A percentile compares a stretch with the other conserved stretches of the same genome.
Evolutionary conservation across 2,113 vertebrate genomes (phyloP).

Genomic region (Glaucidium brasilianum): DNA sequence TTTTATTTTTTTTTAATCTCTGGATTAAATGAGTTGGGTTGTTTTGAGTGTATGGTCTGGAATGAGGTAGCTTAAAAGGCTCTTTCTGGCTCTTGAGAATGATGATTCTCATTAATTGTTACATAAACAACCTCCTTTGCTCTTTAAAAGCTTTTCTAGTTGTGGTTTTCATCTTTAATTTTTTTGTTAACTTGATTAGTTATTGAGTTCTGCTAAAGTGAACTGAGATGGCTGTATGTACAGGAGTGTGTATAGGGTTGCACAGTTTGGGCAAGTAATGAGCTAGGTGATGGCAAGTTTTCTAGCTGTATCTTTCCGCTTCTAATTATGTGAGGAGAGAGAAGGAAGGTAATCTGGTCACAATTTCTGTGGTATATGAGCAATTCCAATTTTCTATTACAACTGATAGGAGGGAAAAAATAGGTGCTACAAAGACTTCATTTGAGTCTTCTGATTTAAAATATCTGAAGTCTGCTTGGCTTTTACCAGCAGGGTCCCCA

Average conservation of each 20-base stretch:
- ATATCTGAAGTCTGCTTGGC: background rate
- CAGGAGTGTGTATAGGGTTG: fast-evolving
- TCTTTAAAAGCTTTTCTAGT: background rate
- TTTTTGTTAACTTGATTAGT: background rate
- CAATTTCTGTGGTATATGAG: background rate
- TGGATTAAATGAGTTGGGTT: background rate
- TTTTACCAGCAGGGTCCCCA: background rate
- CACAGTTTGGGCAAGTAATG: background rate
- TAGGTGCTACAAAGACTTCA: background rate
- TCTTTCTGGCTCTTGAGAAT: background rate
- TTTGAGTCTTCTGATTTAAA: background rate
- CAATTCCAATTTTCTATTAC: background rate
- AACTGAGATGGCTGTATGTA: background rate
- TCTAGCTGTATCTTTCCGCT: background rate
- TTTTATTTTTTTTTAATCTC: background rate
- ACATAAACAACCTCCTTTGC: background rate
- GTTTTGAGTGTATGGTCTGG: background rate
- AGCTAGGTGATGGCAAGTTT: background rate
- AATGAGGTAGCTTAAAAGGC: background rate
- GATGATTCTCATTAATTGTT: background rate
- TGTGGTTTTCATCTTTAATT: background rate
- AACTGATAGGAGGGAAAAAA: background rate
- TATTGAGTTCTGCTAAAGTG: background rate
- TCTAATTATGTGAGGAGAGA: background rate
- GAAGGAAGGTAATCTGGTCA: background rate